Percentiles rank a stretch among this genome's conserved stretches.
These are phyloP conservation scores for Formicarius rufipectus DNA, from an alignment of 2,113 vertebrate genomes.

Conservation along the genomic window DNA sequence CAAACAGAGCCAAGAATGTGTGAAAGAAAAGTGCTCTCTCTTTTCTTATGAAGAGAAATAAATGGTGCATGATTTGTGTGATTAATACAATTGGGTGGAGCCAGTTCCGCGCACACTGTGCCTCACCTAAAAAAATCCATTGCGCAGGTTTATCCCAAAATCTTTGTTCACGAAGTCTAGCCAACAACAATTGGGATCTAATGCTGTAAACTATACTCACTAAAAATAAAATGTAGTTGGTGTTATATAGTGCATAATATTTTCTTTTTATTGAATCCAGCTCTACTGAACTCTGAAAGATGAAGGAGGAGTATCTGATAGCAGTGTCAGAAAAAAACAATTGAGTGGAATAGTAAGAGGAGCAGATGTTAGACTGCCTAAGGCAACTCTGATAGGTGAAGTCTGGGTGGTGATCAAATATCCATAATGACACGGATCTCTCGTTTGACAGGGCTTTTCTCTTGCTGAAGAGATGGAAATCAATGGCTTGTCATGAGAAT, in stretches of 20 bases:
- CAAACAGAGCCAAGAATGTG: not conserved
- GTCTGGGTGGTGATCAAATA: not conserved
- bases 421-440: accelerated
- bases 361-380: not conserved
- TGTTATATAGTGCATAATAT: not conserved
- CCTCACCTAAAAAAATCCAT: too few species aligned
- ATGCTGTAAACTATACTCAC: not conserved
- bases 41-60: not conserved
- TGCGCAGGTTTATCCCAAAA: too few species aligned
- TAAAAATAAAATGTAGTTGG: not conserved
- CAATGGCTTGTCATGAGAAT: not conserved
- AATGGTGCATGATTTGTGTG: not conserved
- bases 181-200: not conserved
- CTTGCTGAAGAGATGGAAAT: not conserved
- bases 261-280: not conserved
- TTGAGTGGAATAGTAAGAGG: not conserved
- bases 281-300: not conserved
- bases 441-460: not conserved
- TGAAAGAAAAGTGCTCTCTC: not conserved
- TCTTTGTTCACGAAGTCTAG: too few species aligned
- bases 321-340: not conserved
- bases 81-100: not conserved
- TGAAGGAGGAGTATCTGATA: not conserved
- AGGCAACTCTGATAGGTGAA: not conserved
- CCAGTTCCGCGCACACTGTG: too few species aligned